Percentiles rank a stretch among this genome's conserved stretches.
phyloP scores from a whole-genome alignment of 1,140 invertebrate genomes.

The Carposina sasakii region DNA sequence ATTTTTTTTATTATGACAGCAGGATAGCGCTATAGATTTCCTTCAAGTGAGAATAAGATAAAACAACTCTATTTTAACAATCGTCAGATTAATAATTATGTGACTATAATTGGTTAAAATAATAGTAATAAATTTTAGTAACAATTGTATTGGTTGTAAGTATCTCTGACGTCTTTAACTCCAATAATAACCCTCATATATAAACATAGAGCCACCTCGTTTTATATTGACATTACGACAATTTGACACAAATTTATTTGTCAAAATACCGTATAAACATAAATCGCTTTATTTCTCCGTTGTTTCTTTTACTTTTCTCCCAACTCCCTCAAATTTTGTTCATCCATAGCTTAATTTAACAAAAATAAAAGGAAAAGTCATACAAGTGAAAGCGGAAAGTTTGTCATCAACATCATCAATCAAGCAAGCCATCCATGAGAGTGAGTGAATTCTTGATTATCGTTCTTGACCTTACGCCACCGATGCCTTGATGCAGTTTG shows the following conservation, averaged over 20 bases:
- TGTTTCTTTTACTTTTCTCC: conserved; percentile 55
- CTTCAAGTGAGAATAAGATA: too few relatives aligned
- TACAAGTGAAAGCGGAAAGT: conserved; percentile 8
- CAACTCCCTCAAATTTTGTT: conserved; percentile 33
- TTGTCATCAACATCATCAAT: too few relatives aligned
- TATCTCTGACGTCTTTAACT: too few relatives aligned
- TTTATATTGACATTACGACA: conserved; percentile 30
- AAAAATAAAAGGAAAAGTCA: not conserved
- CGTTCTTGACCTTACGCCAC: conserved; percentile 57
- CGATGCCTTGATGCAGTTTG: conserved; percentile 41
- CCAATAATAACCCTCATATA: not conserved
- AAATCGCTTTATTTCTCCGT: conserved; percentile 48
- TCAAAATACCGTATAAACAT: conserved; percentile 66
- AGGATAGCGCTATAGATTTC: too few relatives aligned
- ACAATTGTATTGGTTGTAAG: too few relatives aligned
- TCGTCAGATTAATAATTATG: too few relatives aligned
- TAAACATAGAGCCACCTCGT: conserved; percentile 16
- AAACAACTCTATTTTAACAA: too few relatives aligned
- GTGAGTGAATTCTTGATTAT: conserved; percentile 47
- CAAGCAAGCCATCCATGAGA: too few relatives aligned
- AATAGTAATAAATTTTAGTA: too few relatives aligned
- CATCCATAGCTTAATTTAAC: conserved; percentile 24
- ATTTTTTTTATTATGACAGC: too few relatives aligned
- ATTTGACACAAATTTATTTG: conserved; percentile 61
- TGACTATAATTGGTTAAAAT: too few relatives aligned